Evolutionary conservation across 2,113 vertebrate species (phyloP), one percentile per base, ranked within the genome.

Genomic region (Cynocephalus volans): DNA sequence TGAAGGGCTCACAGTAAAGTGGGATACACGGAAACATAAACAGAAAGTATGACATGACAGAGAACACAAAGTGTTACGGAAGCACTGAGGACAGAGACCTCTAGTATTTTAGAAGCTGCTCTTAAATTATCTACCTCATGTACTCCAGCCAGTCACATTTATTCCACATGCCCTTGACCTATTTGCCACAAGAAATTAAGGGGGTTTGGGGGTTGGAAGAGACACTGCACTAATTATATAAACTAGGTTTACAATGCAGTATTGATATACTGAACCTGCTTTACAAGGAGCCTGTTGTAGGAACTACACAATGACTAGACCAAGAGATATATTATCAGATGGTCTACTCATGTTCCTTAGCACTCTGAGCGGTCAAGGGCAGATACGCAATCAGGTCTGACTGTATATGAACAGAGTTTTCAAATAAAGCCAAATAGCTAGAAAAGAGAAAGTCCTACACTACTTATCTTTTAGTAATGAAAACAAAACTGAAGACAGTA

Each of bases 321-420:
- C 97, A 98, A 97, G 95, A 97, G 93, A 98, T 95, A 81, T 67
- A 88, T 96, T 98, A 98, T 98, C 98, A 98, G 97, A 98, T 94
- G 96, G 87, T 98, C 97, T 92, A 92, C 97, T 98, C 97, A 96
- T 96, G 97, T 97, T 96, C 93, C 87, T 92, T 86, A 96, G 86
- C 80, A 96, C 92, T 98, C 95, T 0, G 14, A 93, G 87, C 89
- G 97, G 96, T 97, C 98, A 98, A 98, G 98, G 98, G 97, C 98
- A 97, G 88, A 2, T 97, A 95, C 81, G 58, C 90, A 81, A 50
- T 67, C 13, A 0, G 5, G 83, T 82, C 58, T 88, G 92, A 54
- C 28, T 96, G 94, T 82, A 97, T 67, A 6, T 67, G 94, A 98
- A 97, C 56, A 60, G 54, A 0, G 64, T 88, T 92, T 87, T 97